Conservation (phyloP, 2,888 invertebrate genomes). For the Drosophila acutilabella region DNA sequence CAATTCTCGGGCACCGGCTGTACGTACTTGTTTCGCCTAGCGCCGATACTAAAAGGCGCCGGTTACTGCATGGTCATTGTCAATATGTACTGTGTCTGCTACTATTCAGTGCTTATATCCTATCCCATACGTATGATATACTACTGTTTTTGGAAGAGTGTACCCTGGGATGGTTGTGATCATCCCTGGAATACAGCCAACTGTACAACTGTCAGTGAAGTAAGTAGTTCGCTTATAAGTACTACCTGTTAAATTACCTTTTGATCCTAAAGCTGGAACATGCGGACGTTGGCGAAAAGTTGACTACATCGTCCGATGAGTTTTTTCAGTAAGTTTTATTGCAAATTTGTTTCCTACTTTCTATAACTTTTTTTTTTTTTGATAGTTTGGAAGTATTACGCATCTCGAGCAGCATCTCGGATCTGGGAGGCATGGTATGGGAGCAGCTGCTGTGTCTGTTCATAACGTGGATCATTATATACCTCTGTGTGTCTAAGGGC, state of each 20-base stretch:
- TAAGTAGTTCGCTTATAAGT: slow-evolving; percentile 34
- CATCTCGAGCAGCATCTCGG: slow-evolving; percentile 90
- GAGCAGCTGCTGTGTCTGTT: slow-evolving; percentile 91
- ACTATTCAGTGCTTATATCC: slow-evolving; percentile 94
- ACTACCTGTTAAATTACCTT: too few species aligned
- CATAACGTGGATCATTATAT: slow-evolving; percentile 92
- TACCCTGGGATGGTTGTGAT: slow-evolving; percentile 92
- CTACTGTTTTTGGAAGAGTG: slow-evolving; percentile 88
- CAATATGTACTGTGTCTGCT: slow-evolving; percentile 92
- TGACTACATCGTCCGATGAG: slow-evolving; percentile 90
- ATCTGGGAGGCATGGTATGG: slow-evolving; percentile 92
- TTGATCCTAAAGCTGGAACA: slow-evolving; percentile 3
- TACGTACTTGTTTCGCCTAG: slow-evolving; percentile 91
- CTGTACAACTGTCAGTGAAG: slow-evolving; percentile 86
- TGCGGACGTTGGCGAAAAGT: slow-evolving; percentile 29
- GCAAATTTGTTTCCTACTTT: too few species aligned
- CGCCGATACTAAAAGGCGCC: slow-evolving; percentile 94
- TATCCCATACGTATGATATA: slow-evolving; percentile 93
- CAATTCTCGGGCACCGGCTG: slow-evolving; percentile 94
- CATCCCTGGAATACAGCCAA: slow-evolving; percentile 93
- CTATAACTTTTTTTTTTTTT: background rate
- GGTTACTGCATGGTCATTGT: slow-evolving; percentile 93
- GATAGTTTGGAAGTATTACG: slow-evolving; percentile 91
- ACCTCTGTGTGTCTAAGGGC: slow-evolving; percentile 93
- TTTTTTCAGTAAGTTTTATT: slow-evolving; percentile 91